These are phyloP conservation scores for Eleutherodactylus coqui DNA, from an alignment of 2,797 vertebrate species.

Conservation along the genomic window DNA sequence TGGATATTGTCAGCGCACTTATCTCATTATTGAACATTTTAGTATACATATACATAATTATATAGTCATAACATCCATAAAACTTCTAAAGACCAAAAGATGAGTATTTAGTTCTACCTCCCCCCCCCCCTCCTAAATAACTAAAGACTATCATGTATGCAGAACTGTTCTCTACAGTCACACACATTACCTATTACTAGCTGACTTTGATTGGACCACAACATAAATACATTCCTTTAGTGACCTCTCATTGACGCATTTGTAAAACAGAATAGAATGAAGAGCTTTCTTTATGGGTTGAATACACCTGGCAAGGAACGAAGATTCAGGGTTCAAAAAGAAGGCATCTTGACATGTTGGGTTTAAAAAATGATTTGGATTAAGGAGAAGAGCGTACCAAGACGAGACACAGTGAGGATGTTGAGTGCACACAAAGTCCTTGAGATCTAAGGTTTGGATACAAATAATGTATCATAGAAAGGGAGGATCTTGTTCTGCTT, in stretches of 20 bases:
- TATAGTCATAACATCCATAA: not conserved
- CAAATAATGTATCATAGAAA: slow-evolving; percentile 5
- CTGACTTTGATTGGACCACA: not conserved
- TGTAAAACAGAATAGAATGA: slow-evolving; percentile 3
- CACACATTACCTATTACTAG: slow-evolving; percentile 18
- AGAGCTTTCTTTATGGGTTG: not conserved
- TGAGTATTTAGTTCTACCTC: not conserved
- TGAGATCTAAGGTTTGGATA: not conserved
- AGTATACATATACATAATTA: too few species aligned
- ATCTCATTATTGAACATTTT: not conserved
- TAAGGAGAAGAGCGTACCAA: not conserved
- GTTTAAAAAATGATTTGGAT: slow-evolving; percentile 25
- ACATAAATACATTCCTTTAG: not conserved
- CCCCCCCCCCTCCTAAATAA: not conserved
- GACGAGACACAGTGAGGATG: not conserved
- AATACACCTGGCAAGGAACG: slow-evolving; percentile 2
- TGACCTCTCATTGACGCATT: slow-evolving; percentile 17
- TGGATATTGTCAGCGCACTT: not conserved
- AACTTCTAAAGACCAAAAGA: not conserved
- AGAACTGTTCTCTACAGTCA: not conserved
- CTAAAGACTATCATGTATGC: not conserved
- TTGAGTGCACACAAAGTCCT: not conserved
- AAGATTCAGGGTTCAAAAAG: slow-evolving; percentile 11
- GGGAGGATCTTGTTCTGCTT: slow-evolving; percentile 11
- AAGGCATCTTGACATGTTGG: slow-evolving; percentile 9